Conservation (phyloP, 2,797 vertebrate species). For the Alca torda region DNA sequence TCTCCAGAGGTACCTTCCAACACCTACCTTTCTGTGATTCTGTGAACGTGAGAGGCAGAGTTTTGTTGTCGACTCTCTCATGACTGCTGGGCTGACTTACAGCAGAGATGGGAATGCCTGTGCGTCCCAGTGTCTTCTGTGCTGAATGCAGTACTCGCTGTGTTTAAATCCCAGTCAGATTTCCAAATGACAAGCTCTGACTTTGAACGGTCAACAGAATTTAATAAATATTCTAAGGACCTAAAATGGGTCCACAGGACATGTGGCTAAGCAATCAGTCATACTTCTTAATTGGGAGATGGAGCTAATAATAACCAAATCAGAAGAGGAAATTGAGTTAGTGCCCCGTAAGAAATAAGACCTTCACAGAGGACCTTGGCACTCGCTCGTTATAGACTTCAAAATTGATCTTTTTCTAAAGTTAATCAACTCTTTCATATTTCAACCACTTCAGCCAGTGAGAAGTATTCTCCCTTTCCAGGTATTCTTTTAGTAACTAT, state of each 20-base stretch:
- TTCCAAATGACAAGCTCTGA: neutral
- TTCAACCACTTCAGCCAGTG: neutral
- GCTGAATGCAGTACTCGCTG: neutral
- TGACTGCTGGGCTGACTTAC: neutral
- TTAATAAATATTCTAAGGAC: neutral
- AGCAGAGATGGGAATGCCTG: neutral
- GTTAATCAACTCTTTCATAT: neutral
- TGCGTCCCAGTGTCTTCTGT: neutral
- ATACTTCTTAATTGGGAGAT: neutral
- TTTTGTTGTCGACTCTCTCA: neutral
- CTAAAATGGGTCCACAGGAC: neutral
- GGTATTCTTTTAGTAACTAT: neutral
- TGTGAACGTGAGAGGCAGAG: neutral
- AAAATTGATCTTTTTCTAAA: neutral
- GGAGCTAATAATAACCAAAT: slow-evolving; percentile 15
- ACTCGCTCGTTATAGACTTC: neutral
- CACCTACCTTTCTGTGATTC: too few relatives aligned
- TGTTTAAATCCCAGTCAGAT: neutral
- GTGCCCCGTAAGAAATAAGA: slow-evolving; percentile 1
- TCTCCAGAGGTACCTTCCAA: too few relatives aligned
- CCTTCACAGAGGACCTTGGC: neutral
- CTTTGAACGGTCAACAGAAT: neutral
- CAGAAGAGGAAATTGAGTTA: slow-evolving; percentile 36
- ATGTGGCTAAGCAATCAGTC: neutral
- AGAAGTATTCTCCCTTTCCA: neutral